These are phyloP conservation scores for Peromyscus nudipes DNA, from an alignment of 2,797 vertebrate genomes.

Conservation along the genomic window DNA sequence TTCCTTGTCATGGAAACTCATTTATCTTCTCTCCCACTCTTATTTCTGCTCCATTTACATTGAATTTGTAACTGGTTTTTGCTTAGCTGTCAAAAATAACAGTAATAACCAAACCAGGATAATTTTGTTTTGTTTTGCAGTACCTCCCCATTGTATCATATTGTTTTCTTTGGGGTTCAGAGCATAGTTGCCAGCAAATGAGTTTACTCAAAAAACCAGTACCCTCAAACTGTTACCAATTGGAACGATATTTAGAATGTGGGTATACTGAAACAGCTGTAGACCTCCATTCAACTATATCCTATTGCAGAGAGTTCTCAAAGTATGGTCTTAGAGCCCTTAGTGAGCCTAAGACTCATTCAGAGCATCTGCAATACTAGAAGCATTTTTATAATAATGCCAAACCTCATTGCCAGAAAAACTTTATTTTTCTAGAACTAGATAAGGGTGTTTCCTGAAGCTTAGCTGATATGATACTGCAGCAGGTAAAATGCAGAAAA, in stretches of 20 bases:
- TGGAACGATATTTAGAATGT: neutral
- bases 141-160: neutral
- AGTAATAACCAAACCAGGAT: conserved; percentile 59
- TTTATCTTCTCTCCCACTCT: neutral
- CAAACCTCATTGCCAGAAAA: neutral
- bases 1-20: neutral
- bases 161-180: conserved; percentile 18
- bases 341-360: neutral
- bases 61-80: conserved; percentile 17
- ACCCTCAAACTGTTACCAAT: neutral
- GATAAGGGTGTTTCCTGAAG: neutral
- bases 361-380: neutral
- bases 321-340: neutral
- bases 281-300: neutral
- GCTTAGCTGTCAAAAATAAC: conserved; percentile 41
- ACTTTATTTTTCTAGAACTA: neutral
- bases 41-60: conserved; percentile 33
- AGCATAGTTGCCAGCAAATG: neutral
- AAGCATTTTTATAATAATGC: conserved; percentile 31
- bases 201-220: conserved; percentile 12
- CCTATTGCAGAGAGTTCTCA: neutral
- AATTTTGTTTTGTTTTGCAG: conserved; percentile 1
- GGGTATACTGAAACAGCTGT: neutral
- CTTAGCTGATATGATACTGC: neutral
- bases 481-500: neutral